A percentile compares a stretch with the other conserved stretches of the same genome.
These are phyloP conservation scores for Coregonus sp. DNA, from an alignment of 2,797 vertebrate species.

Conservation along the genomic window DNA sequence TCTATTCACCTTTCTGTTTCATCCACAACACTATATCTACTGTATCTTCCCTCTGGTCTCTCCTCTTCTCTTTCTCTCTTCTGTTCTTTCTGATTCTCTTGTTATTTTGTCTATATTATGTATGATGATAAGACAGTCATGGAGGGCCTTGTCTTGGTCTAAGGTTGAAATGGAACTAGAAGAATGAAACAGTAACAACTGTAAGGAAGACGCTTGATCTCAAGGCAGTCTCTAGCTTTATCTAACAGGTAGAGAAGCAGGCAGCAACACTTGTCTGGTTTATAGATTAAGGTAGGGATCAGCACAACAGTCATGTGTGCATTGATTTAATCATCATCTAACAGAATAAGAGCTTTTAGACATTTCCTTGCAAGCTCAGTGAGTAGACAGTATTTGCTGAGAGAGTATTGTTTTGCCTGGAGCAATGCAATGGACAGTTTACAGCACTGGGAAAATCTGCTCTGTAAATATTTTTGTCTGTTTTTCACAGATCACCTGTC, in stretches of 20 bases:
- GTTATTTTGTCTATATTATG: slow-evolving; percentile 36
- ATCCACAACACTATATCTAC: slow-evolving; percentile 24
- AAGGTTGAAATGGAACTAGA: slow-evolving; percentile 22
- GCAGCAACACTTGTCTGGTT: not conserved
- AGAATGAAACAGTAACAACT: slow-evolving; percentile 47
- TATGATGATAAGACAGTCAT: slow-evolving; percentile 30
- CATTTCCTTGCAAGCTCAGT: slow-evolving; percentile 18
- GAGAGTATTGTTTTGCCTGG: not conserved
- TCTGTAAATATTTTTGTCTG: too few relatives aligned
- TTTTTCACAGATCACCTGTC: too few relatives aligned
- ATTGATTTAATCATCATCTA: not conserved
- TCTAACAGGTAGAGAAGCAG: not conserved
- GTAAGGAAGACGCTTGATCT: not conserved
- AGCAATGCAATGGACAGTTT: not conserved
- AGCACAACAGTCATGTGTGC: not conserved
- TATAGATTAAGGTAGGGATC: not conserved
- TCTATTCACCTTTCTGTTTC: slow-evolving; percentile 32
- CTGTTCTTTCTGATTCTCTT: slow-evolving; percentile 2
- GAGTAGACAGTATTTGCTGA: not conserved
- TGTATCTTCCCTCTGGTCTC: slow-evolving; percentile 10
- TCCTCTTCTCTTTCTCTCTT: slow-evolving; percentile 11
- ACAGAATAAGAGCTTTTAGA: not conserved
- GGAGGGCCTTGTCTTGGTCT: slow-evolving; percentile 14
- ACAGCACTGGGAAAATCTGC: too few relatives aligned
- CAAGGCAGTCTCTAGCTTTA: not conserved